These are phyloP conservation scores for Sterrhoptilus dennistouni DNA, from an alignment of 2,113 vertebrate genomes.

Conservation along the genomic window DNA sequence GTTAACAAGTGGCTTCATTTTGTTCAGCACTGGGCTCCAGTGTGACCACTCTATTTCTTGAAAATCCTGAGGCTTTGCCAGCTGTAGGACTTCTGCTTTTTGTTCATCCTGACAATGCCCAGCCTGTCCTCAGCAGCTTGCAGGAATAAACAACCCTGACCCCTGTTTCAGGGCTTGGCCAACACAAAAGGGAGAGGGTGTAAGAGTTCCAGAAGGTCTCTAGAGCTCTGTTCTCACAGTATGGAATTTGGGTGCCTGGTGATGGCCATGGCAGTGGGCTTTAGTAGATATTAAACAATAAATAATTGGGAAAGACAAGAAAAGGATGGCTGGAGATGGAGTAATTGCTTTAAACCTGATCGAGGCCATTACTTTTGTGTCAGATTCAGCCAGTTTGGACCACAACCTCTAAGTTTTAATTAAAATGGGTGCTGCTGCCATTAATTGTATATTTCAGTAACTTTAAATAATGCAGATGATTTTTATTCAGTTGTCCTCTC, in stretches of 20 bases:
- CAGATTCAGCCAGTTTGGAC: neutral
- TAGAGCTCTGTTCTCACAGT: neutral
- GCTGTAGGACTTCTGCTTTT: neutral
- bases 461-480: constrained; percentile 27
- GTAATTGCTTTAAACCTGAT: neutral
- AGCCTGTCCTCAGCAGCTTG: neutral
- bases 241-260: neutral
- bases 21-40: neutral
- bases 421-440: neutral
- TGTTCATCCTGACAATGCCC: neutral
- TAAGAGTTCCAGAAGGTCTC: neutral
- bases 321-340: neutral
- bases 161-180: fast-evolving
- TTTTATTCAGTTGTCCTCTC: constrained; percentile 33
- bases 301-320: neutral
- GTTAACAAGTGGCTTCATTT: neutral
- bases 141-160: neutral
- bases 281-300: neutral
- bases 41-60: neutral
- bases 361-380: neutral
- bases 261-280: neutral
- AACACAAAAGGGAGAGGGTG: neutral
- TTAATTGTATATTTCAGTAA: constrained; percentile 25
- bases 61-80: neutral
- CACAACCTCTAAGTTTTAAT: constrained; percentile 20